phyloP scores from a whole-genome alignment of 92 coral and sea anemone species.

The Plumapathes pennacea region DNA sequence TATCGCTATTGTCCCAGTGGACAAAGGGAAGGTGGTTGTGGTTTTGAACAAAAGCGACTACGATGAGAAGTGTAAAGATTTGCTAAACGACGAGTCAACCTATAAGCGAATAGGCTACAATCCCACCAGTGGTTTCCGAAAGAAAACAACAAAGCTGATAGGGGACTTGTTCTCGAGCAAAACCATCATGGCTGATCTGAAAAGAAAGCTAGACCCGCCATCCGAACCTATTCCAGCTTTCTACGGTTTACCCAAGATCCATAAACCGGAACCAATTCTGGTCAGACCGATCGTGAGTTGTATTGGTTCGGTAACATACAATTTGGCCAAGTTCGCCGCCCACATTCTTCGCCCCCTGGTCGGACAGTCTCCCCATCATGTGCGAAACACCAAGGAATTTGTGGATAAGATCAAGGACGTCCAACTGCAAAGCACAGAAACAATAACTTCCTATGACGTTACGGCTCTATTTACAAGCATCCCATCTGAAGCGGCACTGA shows the following conservation, averaged over 20 bases:
- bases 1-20: conserved; percentile 26
- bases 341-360: background rate
- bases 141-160: conserved; percentile 7
- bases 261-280: conserved; percentile 20
- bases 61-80: conserved; percentile 15
- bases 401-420: conserved; percentile 17
- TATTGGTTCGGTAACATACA: conserved; percentile 20
- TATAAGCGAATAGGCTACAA: conserved; percentile 29
- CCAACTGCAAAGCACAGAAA: conserved; percentile 11
- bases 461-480: conserved; percentile 19
- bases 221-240: conserved; percentile 22
- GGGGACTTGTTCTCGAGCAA: conserved; percentile 4
- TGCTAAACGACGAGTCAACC: conserved; percentile 11
- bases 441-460: conserved; percentile 17
- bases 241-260: conserved; percentile 23
- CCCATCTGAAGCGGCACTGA: conserved; percentile 6
- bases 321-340: conserved; percentile 1
- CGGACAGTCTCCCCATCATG: conserved; percentile 10
- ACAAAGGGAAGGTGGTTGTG: conserved; percentile 23
- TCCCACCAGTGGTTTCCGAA: conserved; percentile 17
- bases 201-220: conserved; percentile 38
- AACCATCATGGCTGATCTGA: conserved; percentile 18
- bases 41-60: conserved; percentile 14
- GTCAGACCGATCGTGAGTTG: conserved; percentile 26
- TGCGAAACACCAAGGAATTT: conserved; percentile 9